phyloP scores from a whole-genome alignment of 1,140 invertebrate genomes.

The Apocrypta bakeri region DNA sequence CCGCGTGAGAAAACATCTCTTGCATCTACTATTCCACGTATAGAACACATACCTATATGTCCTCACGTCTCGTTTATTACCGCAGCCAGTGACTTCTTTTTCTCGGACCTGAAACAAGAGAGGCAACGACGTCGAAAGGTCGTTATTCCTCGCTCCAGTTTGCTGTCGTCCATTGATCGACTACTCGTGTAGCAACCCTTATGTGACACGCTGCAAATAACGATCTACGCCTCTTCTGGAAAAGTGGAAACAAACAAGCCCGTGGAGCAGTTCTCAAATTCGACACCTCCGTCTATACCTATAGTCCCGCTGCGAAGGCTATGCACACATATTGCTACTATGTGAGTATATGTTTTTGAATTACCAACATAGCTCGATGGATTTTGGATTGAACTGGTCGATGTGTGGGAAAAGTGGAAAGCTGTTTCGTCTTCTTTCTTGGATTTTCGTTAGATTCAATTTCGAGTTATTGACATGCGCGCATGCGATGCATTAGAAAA shows the following conservation, averaged over 20 bases:
- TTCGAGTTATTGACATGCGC: too few species aligned
- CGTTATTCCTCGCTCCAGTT: constrained; percentile 62
- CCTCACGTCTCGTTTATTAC: constrained; percentile 59
- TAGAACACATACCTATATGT: neutral
- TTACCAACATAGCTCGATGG: neutral
- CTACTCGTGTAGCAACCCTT: constrained; percentile 55
- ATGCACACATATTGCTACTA: too few species aligned
- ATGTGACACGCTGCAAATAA: constrained; percentile 65
- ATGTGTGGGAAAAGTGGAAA: neutral
- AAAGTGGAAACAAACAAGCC: constrained; percentile 67
- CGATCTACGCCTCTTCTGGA: constrained; percentile 57
- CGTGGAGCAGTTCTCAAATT: neutral
- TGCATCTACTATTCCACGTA: constrained; percentile 11
- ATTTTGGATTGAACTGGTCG: neutral
- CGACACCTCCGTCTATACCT: neutral
- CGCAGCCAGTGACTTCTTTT: constrained; percentile 51
- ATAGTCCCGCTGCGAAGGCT: too few species aligned
- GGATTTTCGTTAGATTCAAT: neutral
- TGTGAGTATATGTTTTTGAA: neutral
- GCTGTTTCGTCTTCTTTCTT: neutral
- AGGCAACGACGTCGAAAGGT: constrained; percentile 65
- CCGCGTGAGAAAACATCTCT: constrained; percentile 56
- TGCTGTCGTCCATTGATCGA: constrained; percentile 48
- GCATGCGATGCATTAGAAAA: too few species aligned
- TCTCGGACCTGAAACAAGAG: constrained; percentile 68